Base-by-base conservation (phyloP, 2,113 vertebrate genomes). In the Engystomops pustulosus region DNA sequence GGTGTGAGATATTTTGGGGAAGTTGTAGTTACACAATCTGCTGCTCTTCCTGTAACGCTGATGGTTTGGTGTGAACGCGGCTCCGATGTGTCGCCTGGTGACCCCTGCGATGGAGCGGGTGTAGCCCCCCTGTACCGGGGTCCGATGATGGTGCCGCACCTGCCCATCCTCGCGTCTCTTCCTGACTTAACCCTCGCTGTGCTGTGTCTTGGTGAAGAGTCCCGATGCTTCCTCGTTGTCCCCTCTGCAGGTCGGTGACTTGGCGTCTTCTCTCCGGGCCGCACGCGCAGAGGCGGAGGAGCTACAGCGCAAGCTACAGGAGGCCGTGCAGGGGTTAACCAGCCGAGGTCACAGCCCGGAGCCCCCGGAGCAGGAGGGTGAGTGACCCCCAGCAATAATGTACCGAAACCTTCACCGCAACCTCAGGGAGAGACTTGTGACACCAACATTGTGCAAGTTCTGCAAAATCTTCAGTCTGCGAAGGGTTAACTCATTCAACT, bases 321-420 rank as follows among this genome's bases (percentile, higher is more conserved):
- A 86, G 88, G 71, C 60, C 60, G 92, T 89, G 51, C 69, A 74
- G 23, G 60, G 77, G 74, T 17, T 90, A 85, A 75, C 53, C 2
- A 86, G n/a, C 49, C 27, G 81, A 84, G 88, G 88, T 79, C 90
- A 87, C 65, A 80, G 45, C 0, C 86, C 87, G 27, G 87, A 90
- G 83, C 88, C 86, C 6, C 86, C 88, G 72, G 85, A 87, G 3
- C 86, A 86, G 55, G 88, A 84, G 87, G 89, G 94, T 95, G 86
- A 95, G 94, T 93, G 90, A 30, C n/a, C 5, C 44, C 12, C 6
- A 47, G 44, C 6, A n/a, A n/a, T n/a, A n/a, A n/a, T n/a, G n/a
- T n/a, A n/a, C n/a, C n/a, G n/a, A n/a, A n/a, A n/a, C n/a, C n/a
- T n/a, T n/a, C n/a, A n/a, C n/a, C n/a, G n/a, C n/a, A n/a, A n/a